phyloP scores from a whole-genome alignment of 2,113 vertebrate species.

The Colaptes auratus region DNA sequence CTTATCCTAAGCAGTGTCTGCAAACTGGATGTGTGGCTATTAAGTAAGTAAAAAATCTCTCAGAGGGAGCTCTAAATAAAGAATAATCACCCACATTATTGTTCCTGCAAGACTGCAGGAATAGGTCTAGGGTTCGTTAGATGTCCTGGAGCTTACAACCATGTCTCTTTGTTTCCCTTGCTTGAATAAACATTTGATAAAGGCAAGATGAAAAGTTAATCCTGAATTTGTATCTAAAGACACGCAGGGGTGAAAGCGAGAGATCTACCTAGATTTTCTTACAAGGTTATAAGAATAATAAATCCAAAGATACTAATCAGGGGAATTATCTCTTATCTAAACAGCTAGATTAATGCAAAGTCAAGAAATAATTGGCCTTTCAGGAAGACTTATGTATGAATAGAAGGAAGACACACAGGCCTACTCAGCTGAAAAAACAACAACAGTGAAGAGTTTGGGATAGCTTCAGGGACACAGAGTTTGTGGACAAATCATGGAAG shows the following conservation, averaged over 20 bases:
- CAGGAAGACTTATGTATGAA: background rate
- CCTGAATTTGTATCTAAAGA: slow-evolving; percentile 58
- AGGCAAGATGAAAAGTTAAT: slow-evolving; percentile 49
- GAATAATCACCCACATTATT: slow-evolving; percentile 29
- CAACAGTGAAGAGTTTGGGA: background rate
- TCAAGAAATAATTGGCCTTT: slow-evolving; percentile 42
- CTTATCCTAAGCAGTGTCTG: background rate
- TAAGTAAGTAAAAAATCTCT: slow-evolving; percentile 44
- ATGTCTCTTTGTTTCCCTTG: slow-evolving; percentile 23
- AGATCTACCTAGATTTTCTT: slow-evolving; percentile 43
- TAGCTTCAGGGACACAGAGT: background rate
- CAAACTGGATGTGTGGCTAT: slow-evolving; percentile 1
- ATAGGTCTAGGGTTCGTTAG: slow-evolving; percentile 25
- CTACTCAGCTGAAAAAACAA: background rate
- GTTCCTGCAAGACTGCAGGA: background rate
- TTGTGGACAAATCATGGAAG: background rate
- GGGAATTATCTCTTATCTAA: slow-evolving; percentile 24
- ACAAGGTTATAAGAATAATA: slow-evolving; percentile 49
- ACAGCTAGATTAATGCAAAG: slow-evolving; percentile 34
- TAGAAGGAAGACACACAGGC: background rate
- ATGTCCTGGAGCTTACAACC: slow-evolving; percentile 42
- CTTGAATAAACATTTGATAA: slow-evolving; percentile 40
- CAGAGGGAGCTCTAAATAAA: background rate
- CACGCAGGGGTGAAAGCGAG: background rate
- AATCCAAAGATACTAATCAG: background rate